A percentile compares a stretch with the other conserved stretches of the same genome.
These are phyloP conservation scores for Mesorhabditis belari DNA, from an alignment of 2,888 invertebrate genomes.

Conservation along the genomic window DNA sequence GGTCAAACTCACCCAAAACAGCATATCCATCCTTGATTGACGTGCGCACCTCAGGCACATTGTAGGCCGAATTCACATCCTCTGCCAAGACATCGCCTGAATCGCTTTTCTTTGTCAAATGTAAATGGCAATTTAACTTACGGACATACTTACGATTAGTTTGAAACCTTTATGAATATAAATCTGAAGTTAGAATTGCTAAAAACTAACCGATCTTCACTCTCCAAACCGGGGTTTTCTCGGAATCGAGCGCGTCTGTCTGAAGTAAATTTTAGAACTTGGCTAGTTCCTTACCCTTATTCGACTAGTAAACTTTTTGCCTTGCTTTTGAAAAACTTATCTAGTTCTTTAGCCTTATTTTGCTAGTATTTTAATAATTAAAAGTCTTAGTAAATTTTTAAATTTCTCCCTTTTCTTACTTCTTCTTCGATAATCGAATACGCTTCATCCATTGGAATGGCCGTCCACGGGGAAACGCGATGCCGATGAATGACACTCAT, in stretches of 20 bases:
- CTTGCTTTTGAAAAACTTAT: no score
- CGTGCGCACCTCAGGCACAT: conserved; percentile 26
- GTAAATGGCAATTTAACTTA: not conserved
- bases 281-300: no score
- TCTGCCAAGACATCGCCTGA: conserved; percentile 9
- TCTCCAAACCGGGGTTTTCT: not conserved
- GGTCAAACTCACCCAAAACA: conserved; percentile 23
- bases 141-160: no score
- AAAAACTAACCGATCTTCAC: not conserved
- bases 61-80: conserved; percentile 4
- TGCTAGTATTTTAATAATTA: no score
- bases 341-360: no score
- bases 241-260: not conserved
- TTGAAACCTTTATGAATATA: no score
- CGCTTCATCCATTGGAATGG: conserved; percentile 31
- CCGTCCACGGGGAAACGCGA: conserved; percentile 18
- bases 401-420: no score
- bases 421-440: conserved; percentile 11
- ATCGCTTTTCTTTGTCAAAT: not conserved
- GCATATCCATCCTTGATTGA: conserved; percentile 50
- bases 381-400: no score
- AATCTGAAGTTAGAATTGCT: conserved; percentile 6
- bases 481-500: not conserved
- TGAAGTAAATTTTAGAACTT: no score
- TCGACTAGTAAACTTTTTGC: no score